phyloP scores from a whole-genome alignment of 2,888 invertebrate genomes.

The Caenorhabditis sp. region DNA sequence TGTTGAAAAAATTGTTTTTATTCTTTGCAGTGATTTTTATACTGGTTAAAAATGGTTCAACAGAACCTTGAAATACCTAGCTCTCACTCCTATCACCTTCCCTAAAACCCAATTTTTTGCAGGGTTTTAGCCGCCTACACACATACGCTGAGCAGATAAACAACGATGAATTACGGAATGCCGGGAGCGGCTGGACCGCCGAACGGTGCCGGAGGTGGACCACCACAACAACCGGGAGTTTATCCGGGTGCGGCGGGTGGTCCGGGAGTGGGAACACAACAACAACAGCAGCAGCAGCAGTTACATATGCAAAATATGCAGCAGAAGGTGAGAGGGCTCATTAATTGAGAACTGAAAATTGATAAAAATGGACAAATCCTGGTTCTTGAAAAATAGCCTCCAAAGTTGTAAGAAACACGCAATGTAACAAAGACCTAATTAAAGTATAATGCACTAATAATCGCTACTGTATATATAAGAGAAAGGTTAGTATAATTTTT shows the following conservation, averaged over 20 bases:
- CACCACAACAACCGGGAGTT: not conserved
- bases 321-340: no score
- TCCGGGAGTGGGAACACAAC: not conserved
- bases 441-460: no score
- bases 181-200: conserved; percentile 10
- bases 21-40: conserved; percentile 2
- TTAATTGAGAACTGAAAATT: no score
- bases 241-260: not conserved
- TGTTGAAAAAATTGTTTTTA: conserved; percentile 6
- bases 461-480: no score
- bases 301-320: not conserved
- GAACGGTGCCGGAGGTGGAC: not conserved
- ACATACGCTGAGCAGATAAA: no score
- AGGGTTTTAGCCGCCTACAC: conserved; percentile 25
- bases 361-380: no score
- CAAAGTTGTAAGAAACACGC: no score
- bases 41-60: not conserved
- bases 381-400: no score
- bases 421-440: no score
- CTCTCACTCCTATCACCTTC: no score
- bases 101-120: not conserved
- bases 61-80: not conserved
- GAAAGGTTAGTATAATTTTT: no score
- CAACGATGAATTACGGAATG: conserved; percentile 26
- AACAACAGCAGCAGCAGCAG: conserved; percentile 6